Evolutionary conservation across 2,888 invertebrate species (phyloP).

Genomic region (Drosophila merina): DNA sequence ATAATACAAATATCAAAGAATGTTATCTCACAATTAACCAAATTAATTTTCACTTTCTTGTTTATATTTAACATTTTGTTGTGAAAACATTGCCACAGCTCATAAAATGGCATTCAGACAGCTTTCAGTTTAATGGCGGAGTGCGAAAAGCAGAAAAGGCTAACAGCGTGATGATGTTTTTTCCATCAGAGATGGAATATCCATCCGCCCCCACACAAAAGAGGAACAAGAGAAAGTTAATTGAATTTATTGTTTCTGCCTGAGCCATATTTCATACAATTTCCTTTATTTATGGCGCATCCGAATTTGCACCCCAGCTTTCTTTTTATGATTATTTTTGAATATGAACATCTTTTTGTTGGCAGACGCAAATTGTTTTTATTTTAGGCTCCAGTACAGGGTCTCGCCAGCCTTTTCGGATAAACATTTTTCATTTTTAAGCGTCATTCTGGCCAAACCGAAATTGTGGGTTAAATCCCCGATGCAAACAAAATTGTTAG

Average conservation of each 20-base stretch:
- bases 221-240: slow-evolving; percentile 61
- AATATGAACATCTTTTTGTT: neutral
- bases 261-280: slow-evolving; percentile 32
- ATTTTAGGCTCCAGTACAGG: slow-evolving; percentile 38
- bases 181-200: slow-evolving; percentile 15
- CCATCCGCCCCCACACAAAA: slow-evolving; percentile 20
- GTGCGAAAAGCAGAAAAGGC: slow-evolving; percentile 23
- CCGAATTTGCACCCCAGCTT: slow-evolving; percentile 22
- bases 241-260: slow-evolving; percentile 72
- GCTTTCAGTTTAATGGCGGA: slow-evolving; percentile 36
- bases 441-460: slow-evolving; percentile 12
- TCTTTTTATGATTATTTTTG: slow-evolving; percentile 2
- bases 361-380: slow-evolving; percentile 45
- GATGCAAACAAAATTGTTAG: slow-evolving; percentile 32
- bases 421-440: slow-evolving; percentile 44
- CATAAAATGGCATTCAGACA: slow-evolving; percentile 44
- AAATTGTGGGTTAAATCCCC: slow-evolving; percentile 14
- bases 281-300: slow-evolving; percentile 13
- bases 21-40: slow-evolving; percentile 42
- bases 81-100: slow-evolving; percentile 16
- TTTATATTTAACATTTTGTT: slow-evolving; percentile 16
- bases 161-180: slow-evolving; percentile 31
- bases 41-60: slow-evolving; percentile 41
- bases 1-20: slow-evolving; percentile 24
- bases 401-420: slow-evolving; percentile 13